phyloP scores from a whole-genome alignment of 2,113 vertebrate genomes.

The Corythoichthys haematopterus region DNA sequence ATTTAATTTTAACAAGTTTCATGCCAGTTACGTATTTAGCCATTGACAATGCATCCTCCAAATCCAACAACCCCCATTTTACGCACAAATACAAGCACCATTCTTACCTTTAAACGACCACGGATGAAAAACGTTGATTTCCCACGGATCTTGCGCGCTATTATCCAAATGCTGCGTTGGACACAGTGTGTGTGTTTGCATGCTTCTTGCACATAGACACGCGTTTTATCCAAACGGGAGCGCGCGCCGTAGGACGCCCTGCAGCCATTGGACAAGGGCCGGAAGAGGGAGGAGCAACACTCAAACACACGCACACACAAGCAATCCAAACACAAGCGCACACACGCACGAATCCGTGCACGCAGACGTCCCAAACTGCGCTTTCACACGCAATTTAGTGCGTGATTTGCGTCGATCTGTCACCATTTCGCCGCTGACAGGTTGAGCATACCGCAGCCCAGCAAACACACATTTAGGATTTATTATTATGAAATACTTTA shows the following conservation, averaged over 20 bases:
- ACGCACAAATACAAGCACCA: neutral
- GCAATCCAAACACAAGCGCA: neutral
- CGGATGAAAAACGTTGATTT: neutral
- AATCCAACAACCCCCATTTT: neutral
- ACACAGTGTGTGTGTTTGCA: conserved; percentile 21
- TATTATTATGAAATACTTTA: neutral
- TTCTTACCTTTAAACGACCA: neutral
- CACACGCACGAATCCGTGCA: neutral
- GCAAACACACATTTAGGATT: neutral
- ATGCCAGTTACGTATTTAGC: neutral
- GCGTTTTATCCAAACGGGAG: conserved; percentile 69
- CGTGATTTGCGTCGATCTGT: conserved; percentile 50
- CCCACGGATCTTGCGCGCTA: neutral
- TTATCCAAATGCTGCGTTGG: neutral
- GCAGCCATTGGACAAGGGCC: conserved; percentile 62
- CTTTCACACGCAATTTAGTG: conserved; percentile 53
- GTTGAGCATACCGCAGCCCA: conserved; percentile 6
- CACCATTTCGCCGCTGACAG: conserved; percentile 35
- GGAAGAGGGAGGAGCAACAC: conserved; percentile 6
- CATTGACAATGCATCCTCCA: neutral
- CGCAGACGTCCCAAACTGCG: conserved; percentile 30
- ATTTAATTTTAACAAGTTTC: neutral
- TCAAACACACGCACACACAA: neutral
- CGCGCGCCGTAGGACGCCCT: conserved; percentile 40
- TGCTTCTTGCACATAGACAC: conserved; percentile 34